Evolutionary conservation across 2,888 invertebrate genomes (phyloP).

Genomic region (Eurytoma adleriae): DNA sequence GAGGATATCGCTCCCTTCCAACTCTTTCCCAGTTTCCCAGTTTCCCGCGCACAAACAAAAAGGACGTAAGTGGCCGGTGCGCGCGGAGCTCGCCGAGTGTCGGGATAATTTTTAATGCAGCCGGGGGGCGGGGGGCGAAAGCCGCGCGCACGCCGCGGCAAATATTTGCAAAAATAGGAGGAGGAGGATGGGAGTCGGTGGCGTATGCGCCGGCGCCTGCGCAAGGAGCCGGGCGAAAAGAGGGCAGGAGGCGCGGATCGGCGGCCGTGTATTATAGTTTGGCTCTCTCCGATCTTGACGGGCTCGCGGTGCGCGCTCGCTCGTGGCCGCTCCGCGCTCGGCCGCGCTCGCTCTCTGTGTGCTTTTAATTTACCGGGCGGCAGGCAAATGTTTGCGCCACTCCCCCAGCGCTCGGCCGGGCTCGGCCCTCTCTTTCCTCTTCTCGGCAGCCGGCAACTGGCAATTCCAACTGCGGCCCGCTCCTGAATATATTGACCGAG

Average conservation of each 20-base stretch:
- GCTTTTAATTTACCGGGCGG: slow-evolving; percentile 76
- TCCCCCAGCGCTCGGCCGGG: slow-evolving; percentile 67
- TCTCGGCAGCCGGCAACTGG: slow-evolving; percentile 15
- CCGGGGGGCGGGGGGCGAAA: not conserved
- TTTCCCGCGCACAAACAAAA: not conserved
- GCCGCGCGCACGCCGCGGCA: slow-evolving; percentile 69
- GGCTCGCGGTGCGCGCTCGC: slow-evolving; percentile 59
- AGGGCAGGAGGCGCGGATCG: slow-evolving; percentile 16
- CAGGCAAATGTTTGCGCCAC: slow-evolving; percentile 76
- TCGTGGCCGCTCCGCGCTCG: slow-evolving; percentile 40
- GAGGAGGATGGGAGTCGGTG: slow-evolving; percentile 43
- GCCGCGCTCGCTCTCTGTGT: slow-evolving; percentile 68
- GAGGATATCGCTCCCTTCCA: too few species aligned
- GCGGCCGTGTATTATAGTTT: too few species aligned
- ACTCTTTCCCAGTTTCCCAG: too few species aligned
- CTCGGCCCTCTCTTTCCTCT: slow-evolving; percentile 62
- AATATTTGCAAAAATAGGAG: slow-evolving; percentile 73
- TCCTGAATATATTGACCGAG: slow-evolving; percentile 65
- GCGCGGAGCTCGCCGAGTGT: not conserved
- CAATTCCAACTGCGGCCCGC: slow-evolving; percentile 33
- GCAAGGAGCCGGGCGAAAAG: not conserved
- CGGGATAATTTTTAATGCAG: slow-evolving; percentile 39
- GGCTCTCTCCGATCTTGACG: slow-evolving; percentile 61
- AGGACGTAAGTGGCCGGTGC: not conserved
- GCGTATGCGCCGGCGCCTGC: not conserved